Percentiles rank a stretch among this genome's conserved stretches.
phyloP scores from a whole-genome alignment of 2,888 invertebrate species.

The Cyrtodaria siliqua region DNA sequence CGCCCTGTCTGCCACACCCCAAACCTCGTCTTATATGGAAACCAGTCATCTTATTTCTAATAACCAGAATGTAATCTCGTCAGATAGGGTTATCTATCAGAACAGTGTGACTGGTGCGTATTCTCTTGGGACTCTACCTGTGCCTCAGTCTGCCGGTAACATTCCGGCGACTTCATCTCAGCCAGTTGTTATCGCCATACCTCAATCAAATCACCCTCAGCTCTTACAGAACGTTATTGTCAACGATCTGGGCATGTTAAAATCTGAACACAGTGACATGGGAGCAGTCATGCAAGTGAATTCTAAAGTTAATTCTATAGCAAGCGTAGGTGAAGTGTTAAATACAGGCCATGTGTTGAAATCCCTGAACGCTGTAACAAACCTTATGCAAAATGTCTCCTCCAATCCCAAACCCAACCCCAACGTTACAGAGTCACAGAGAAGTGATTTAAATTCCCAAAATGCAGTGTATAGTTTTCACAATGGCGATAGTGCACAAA shows the following conservation, averaged over 20 bases:
- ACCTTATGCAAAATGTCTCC: background rate
- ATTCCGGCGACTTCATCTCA: background rate
- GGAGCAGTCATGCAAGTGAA: no score
- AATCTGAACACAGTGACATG: no score
- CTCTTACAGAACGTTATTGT: conserved; percentile 1
- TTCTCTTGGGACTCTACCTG: background rate
- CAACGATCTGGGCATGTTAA: background rate
- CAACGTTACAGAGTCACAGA: background rate
- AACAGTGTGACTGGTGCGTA: background rate
- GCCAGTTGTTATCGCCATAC: conserved; percentile 4
- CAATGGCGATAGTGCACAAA: conserved; percentile 19
- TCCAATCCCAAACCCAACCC: no score
- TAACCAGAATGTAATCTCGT: conserved; percentile 1
- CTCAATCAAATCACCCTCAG: conserved; percentile 2
- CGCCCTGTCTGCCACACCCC: background rate
- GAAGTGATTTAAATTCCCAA: background rate
- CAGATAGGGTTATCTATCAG: conserved; percentile 9
- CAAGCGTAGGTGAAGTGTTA: background rate
- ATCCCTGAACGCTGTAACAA: background rate
- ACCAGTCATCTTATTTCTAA: background rate
- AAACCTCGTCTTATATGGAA: background rate
- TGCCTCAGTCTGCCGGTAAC: background rate
- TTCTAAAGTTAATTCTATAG: no score
- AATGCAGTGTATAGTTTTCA: conserved; percentile 33
- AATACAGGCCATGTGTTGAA: conserved; percentile 4